Evolutionary conservation across 2,113 vertebrate genomes (phyloP).

Genomic region (Leuciscus idus): DNA sequence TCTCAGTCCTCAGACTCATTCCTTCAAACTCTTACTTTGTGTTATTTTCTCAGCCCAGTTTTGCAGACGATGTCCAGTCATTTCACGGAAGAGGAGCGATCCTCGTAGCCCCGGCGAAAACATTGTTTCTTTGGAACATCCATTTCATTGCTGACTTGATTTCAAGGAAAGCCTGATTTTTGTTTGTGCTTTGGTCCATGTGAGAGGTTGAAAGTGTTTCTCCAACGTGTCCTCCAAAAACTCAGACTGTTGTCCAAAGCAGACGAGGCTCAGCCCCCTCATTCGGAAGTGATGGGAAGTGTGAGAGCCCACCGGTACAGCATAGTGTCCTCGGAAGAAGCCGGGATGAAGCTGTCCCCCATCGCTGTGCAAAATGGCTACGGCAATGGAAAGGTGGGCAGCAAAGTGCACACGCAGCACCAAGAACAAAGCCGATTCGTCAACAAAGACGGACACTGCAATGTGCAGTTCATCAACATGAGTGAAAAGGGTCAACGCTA

Average conservation of each 20-base stretch:
- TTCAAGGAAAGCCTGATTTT: background rate
- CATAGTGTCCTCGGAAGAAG: slow-evolving; percentile 96
- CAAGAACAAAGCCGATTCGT: slow-evolving; percentile 91
- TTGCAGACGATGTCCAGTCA: background rate
- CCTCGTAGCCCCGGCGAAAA: background rate
- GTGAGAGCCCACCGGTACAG: slow-evolving; percentile 97
- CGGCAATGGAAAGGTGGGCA: slow-evolving; percentile 88
- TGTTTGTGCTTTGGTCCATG: slow-evolving; percentile 75
- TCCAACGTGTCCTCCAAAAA: slow-evolving; percentile 97
- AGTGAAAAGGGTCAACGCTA: slow-evolving; percentile 96
- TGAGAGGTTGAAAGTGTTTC: slow-evolving; percentile 97
- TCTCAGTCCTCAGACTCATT: background rate
- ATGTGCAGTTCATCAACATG: slow-evolving; percentile 95
- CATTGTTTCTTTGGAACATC: background rate
- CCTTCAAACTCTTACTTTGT: background rate
- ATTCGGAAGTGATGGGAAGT: slow-evolving; percentile 91
- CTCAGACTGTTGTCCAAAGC: slow-evolving; percentile 98
- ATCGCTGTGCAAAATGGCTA: slow-evolving; percentile 91
- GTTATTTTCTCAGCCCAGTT: background rate
- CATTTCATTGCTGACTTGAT: background rate
- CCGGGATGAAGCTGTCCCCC: slow-evolving; percentile 91
- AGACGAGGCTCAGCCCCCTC: slow-evolving; percentile 84
- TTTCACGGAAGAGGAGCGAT: background rate
- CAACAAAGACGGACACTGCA: slow-evolving; percentile 95
- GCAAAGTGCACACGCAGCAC: slow-evolving; percentile 84